Evolutionary conservation across 2,113 vertebrate genomes (phyloP), one percentile per base, ranked within the genome.

Genomic region (Melanotaenia duboulayi): DNA sequence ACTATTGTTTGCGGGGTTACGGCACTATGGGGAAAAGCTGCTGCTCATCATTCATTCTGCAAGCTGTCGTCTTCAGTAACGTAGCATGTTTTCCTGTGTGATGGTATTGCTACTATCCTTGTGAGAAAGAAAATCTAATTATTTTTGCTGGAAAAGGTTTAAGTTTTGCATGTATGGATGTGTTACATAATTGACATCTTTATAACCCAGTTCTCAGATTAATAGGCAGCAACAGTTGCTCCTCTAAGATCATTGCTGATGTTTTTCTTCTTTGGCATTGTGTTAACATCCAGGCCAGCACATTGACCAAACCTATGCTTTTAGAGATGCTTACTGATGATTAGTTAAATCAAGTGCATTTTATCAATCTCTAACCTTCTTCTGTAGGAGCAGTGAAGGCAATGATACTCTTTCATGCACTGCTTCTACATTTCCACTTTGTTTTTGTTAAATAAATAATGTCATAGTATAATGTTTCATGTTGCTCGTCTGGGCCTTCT

Each of bases 1-100:
- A 55, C 42, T 35, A 61, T 88, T 90, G 61, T 82, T 84, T 9
- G 16, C 66, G 68, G 69, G 75, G 81, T 90, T 84, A 76, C 6
- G 23, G 62, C 70, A 72, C 65, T 57, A 42, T 64, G 58, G 80
- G 66, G 50, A 81, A 50, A 76, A 83, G 56, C 80, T 50, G 64
- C 76, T 61, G 55, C 59, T 70, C 66, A 66, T 81, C 82, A 82
- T 88, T 88, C 59, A 22, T 63, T 71, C 71, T 73, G 37, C 48
- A 64, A 70, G 85, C 81, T 78, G 76, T 60, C 81, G 65, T 64
- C 56, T 71, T 68, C 35, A 52, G 37, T 39, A 42, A 79, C 59
- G 59, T 19, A 46, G 17, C 3, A 12, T 65, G 48, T 8, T 12
- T 74, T 56, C 63, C 50, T 59, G 61, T 8, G 32, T 61, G 51